A percentile compares a stretch with the other conserved stretches of the same genome.
phyloP scores from a whole-genome alignment of 1,140 invertebrate species.

The Arion vulgaris region DNA sequence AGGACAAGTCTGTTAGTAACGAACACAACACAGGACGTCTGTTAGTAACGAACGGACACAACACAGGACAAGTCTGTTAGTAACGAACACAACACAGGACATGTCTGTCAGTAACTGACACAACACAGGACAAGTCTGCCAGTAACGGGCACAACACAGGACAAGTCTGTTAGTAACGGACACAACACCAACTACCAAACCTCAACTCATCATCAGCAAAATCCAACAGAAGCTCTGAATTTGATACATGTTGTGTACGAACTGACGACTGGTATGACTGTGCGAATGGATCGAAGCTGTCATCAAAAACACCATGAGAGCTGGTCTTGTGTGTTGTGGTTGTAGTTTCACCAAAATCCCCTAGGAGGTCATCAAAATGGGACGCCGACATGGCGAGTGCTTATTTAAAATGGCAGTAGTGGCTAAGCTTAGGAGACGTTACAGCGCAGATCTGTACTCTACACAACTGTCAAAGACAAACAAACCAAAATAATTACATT shows the following conservation, averaged over 20 bases:
- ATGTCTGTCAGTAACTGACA: too few species aligned
- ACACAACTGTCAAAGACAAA: neutral
- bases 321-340: constrained; percentile 5
- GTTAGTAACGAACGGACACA: too few species aligned
- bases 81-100: too few species aligned
- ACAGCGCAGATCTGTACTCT: neutral
- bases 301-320: neutral
- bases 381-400: constrained; percentile 19
- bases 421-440: neutral
- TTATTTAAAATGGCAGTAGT: neutral
- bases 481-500: neutral
- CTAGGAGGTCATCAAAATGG: constrained; percentile 27
- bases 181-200: too few species aligned
- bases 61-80: too few species aligned
- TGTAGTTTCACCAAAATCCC: constrained; percentile 13
- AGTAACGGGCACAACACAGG: too few species aligned
- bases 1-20: too few species aligned
- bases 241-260: neutral
- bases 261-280: neutral
- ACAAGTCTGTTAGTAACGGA: too few species aligned
- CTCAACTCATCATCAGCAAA: constrained; percentile 15
- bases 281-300: constrained; percentile 14
- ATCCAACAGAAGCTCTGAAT: constrained; percentile 11
- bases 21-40: too few species aligned
- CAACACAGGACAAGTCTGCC: too few species aligned